Percentiles rank a stretch among this genome's conserved stretches.
Conservation (phyloP, 2,888 invertebrate genomes). For the Iselma pallidipennis region DNA sequence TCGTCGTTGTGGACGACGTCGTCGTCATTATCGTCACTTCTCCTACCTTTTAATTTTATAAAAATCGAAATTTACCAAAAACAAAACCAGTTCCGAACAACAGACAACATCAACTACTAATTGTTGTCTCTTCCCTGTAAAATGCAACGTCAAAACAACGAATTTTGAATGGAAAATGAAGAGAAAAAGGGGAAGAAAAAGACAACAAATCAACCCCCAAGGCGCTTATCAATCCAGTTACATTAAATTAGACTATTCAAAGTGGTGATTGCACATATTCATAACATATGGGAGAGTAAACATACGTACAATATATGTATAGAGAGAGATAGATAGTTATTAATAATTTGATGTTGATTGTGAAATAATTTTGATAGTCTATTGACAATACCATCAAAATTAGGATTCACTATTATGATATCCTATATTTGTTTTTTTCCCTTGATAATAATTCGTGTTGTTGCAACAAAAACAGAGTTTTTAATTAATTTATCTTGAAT, state of each 20-base stretch:
- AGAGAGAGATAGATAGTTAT: too few species aligned
- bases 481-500: neutral
- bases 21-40: neutral
- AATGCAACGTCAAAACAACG: too few species aligned
- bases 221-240: too few species aligned
- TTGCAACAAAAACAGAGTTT: too few species aligned
- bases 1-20: constrained; percentile 9
- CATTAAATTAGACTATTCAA: neutral
- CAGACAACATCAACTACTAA: too few species aligned
- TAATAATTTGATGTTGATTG: neutral
- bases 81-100: too few species aligned
- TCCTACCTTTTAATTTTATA: neutral
- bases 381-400: neutral
- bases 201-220: neutral
- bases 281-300: neutral
- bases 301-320: neutral
- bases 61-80: neutral
- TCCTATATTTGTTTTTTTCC: neutral
- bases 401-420: neutral
- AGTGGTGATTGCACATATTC: neutral
- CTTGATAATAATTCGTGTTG: neutral
- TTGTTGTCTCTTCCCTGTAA: too few species aligned
- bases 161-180: too few species aligned
- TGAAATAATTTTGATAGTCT: too few species aligned
- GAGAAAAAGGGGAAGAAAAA: too few species aligned